phyloP scores from a whole-genome alignment of 2,797 vertebrate genomes.

The Delichon dasypus region DNA sequence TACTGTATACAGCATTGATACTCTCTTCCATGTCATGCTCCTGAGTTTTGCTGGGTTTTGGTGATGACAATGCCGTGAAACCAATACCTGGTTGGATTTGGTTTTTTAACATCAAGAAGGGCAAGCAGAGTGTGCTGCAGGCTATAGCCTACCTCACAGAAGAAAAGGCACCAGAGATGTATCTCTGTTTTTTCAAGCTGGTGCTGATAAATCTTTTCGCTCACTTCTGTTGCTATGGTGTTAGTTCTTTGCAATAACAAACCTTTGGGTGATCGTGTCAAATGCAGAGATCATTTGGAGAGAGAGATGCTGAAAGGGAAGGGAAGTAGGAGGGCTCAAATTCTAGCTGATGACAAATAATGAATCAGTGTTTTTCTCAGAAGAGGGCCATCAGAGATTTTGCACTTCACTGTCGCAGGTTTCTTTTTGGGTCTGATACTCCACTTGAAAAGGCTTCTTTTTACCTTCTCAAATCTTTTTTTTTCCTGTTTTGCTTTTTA shows the following conservation, averaged over 20 bases:
- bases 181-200: not conserved
- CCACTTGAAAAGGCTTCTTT: constrained; percentile 40
- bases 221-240: constrained; percentile 39
- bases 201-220: constrained; percentile 25
- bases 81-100: not conserved
- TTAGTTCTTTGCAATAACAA: constrained; percentile 30
- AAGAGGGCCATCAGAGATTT: constrained; percentile 32
- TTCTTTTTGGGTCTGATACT: constrained; percentile 25
- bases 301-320: constrained; percentile 38
- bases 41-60: not conserved
- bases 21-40: not conserved
- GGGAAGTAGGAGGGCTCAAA: constrained; percentile 45
- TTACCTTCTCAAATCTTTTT: not conserved
- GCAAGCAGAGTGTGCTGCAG: not conserved
- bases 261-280: constrained; percentile 30
- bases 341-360: constrained; percentile 55
- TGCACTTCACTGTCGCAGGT: not conserved
- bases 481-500: not conserved
- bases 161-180: not conserved
- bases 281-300: constrained; percentile 12
- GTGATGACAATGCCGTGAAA: not conserved
- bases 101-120: not conserved
- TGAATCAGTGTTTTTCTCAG: constrained; percentile 57
- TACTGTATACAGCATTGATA: not conserved
- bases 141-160: not conserved